Base-by-base conservation (phyloP, 2,888 invertebrate genomes). In the Agrotis ipsilon region DNA sequence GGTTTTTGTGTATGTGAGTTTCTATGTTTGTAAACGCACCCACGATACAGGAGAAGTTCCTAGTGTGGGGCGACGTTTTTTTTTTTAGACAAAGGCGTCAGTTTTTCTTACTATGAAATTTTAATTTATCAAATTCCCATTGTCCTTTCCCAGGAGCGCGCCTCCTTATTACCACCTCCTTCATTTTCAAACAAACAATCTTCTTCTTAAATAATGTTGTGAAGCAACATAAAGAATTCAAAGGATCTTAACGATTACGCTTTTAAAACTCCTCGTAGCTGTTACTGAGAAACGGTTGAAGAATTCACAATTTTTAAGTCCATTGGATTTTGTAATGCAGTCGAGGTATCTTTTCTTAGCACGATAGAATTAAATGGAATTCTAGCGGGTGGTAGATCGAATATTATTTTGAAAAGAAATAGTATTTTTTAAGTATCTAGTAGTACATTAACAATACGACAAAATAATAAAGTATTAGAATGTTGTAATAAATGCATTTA, bases 221-320 rank as follows among this genome's bases (percentile, higher is more conserved):
- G 18, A 14, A 63, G 24, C 14, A 24, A 24, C 13, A 74, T 84
- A 69, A 82, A 82, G 39, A 27, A 84, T 82, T 70, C 82, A 79
- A 13, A 13, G 19, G 51, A 58, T 60, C 61, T 64, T 63, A 72
- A 73, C 57, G 79, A 75, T 75, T 75, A 58, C 60, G 63, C 49
- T 67, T 84, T 81, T 64, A 67, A 72, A 84, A 78, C 72, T 74
- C 64, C 16, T 18, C 46, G 46, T 45, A 64, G 45, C 45, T 63
- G 74, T 58, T 55, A 14, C 64, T n/a, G n/a, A 14, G 21, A 7
- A n/a, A 49, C 54, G 65, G 51, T 48, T 14, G 11, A 43, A 58
- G 59, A 81, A 70, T 81, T 76, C 59, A 39, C 70, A 49, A 64
- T 76, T 66, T 21, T 52, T 52, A 63, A 76, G 67, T 51, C 39